Percentiles rank a stretch among this genome's conserved stretches.
phyloP scores from a whole-genome alignment of 2,888 invertebrate genomes.

The Steinernema carpocapsae region DNA sequence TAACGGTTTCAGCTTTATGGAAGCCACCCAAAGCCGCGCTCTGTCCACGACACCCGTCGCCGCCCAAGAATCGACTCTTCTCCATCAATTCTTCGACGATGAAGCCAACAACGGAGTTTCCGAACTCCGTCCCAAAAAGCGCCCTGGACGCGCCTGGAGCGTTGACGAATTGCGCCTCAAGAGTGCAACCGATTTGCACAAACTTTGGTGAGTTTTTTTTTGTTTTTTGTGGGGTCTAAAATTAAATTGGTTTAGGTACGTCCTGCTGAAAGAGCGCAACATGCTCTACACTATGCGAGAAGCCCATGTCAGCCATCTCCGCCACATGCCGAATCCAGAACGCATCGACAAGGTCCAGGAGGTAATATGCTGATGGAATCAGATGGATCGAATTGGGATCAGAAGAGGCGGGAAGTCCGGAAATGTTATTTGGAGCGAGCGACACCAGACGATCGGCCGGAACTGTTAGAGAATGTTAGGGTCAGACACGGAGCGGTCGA shows the following conservation, averaged over 20 bases:
- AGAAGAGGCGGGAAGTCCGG: too few relatives aligned
- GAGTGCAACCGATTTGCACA: constrained; percentile 91
- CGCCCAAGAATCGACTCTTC: not conserved
- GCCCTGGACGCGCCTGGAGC: constrained; percentile 72
- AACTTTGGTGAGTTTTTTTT: constrained; percentile 80
- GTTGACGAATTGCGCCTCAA: constrained; percentile 89
- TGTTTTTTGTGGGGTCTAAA: not conserved
- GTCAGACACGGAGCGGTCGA: too few relatives aligned
- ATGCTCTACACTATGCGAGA: constrained; percentile 91
- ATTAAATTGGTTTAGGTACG: constrained; percentile 75
- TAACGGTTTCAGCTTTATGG: not conserved
- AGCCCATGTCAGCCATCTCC: constrained; percentile 74
- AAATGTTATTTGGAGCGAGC: too few relatives aligned
- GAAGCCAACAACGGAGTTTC: constrained; percentile 54
- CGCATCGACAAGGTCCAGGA: constrained; percentile 64
- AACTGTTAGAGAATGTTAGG: too few relatives aligned
- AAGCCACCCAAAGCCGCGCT: not conserved
- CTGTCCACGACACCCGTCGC: not conserved
- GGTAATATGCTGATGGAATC: too few relatives aligned
- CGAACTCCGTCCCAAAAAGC: constrained; percentile 56
- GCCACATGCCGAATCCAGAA: constrained; percentile 64
- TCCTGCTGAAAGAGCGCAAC: constrained; percentile 90
- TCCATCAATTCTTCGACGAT: constrained; percentile 58
- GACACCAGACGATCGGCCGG: too few relatives aligned
- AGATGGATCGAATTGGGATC: too few relatives aligned